phyloP scores from a whole-genome alignment of 2,113 vertebrate species.

The Chamaea fasciata region DNA sequence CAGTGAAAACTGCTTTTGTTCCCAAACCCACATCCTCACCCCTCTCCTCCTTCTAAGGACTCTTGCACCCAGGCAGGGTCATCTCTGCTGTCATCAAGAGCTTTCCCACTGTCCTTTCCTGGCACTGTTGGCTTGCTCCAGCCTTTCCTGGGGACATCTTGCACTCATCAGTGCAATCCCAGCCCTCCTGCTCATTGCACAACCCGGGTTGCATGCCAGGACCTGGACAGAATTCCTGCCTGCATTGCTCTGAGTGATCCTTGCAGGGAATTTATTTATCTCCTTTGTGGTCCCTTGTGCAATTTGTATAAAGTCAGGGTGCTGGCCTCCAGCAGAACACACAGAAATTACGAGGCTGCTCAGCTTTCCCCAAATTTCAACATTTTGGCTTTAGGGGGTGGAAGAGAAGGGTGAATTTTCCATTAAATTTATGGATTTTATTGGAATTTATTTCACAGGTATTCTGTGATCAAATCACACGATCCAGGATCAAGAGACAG shows the following conservation, averaged over 20 bases:
- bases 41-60: background rate
- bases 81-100: background rate
- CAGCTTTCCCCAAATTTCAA: background rate
- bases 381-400: background rate
- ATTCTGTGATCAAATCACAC: background rate
- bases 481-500: background rate
- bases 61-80: background rate
- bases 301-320: background rate
- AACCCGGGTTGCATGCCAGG: rapidly evolving
- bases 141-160: background rate
- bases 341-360: background rate
- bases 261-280: background rate
- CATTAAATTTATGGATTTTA: background rate
- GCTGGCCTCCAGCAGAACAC: background rate
- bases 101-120: background rate
- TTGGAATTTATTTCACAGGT: background rate
- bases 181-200: background rate
- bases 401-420: background rate
- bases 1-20: background rate
- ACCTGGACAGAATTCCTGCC: background rate
- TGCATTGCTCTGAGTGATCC: background rate
- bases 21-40: background rate
- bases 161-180: background rate
- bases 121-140: background rate
- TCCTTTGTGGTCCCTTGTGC: background rate